Evolutionary conservation across 2,797 vertebrate genomes (phyloP), one percentile per base, ranked within the genome.

Genomic region (Hemibagrus guttatus): DNA sequence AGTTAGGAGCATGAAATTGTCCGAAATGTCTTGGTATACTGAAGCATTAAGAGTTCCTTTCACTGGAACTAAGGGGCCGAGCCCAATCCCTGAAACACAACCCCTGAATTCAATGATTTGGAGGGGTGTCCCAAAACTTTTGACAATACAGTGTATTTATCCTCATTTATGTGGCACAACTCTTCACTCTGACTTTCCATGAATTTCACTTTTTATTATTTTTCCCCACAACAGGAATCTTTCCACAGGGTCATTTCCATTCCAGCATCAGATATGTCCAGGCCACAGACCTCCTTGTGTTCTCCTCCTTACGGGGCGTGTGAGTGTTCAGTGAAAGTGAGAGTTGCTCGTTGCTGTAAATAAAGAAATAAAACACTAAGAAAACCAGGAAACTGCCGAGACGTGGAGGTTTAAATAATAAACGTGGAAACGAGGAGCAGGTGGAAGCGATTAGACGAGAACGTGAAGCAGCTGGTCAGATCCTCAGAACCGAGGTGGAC

Each of bases 391-490:
- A 31, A 19, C 52, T n/a, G 7, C 6, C 4, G 26, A 28, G 26
- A 75, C 5, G 21, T 56, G 14, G 52, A 31, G 6, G 52, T 28
- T 78, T 78, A 8, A 78, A 78, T 78, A 78, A 78, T 78, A 78
- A 78, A 78, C n/a, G 9, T 56, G 16, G 28, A 78, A 31, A 78
- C 52, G n/a, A 56, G 28, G 74, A 78, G 5, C 49, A 78, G 74
- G 74, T 56, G 74, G 72, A 52, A 52, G 0, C 12, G 9, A 75
- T 75, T 28, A 8, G 1, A 75, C 42, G 2, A 52, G 42, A 78
- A 56, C 74, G 4, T 31, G 74, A 78, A 78, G 6, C 74, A 31
- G 74, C n/a, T 56, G 74, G 19, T 78, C 14, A 1, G 74, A 28
- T 52, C 52, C 74, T 14, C n/a, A 78, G 52, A 31, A 54, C 6